Evolutionary conservation across 2,113 vertebrate species (phyloP), one percentile per base, ranked within the genome.

Genomic region (Saguinus midas): DNA sequence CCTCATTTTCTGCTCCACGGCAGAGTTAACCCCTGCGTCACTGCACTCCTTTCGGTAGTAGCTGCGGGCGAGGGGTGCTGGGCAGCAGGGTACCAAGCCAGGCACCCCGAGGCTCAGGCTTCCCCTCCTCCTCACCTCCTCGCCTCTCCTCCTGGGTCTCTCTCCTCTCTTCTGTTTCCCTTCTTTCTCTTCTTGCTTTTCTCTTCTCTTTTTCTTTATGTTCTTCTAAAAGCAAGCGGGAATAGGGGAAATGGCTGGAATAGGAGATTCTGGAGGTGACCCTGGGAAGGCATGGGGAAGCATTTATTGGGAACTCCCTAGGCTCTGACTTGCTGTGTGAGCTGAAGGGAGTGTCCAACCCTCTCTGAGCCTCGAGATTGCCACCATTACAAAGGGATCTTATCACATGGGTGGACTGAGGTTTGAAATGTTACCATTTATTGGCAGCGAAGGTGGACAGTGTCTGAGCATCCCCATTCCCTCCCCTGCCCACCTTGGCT

Each of bases 1-100:
- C 98, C 98, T 99, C 98, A 97, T 99, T 99, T 99, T 98, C 98
- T 98, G 98, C 98, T 98, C 98, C 97, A 0, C 11, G 29, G 96
- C 95, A 76, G 96, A 90, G 93, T 99, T 99, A 98, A 98, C 98
- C 98, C 98, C 96, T 0, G 9, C 93, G 3, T 50, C 10, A 13
- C 98, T 11, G 13, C 32, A 3, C 3, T 17, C 40, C 90, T 97
- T 52, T 0, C 0, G 13, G 40, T 48, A 17, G 55, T 48, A 55
- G 64, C 81, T 10, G 0, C 0, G 0, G 83, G 50, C 0, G 0
- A 8, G 29, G 40, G 35, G 82, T 35, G 25, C 40, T 14, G 6
- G 75, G 21, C 12, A 35, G n/a, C 52, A 27, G 40, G 86, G 14
- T 25, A 64, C n/a, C 35, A 25, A 50, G 58, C 10, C 16, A 1